A percentile compares a stretch with the other conserved stretches of the same genome.
phyloP scores from a whole-genome alignment of 2,888 invertebrate genomes.

The Leptinotarsa rubiginosa region DNA sequence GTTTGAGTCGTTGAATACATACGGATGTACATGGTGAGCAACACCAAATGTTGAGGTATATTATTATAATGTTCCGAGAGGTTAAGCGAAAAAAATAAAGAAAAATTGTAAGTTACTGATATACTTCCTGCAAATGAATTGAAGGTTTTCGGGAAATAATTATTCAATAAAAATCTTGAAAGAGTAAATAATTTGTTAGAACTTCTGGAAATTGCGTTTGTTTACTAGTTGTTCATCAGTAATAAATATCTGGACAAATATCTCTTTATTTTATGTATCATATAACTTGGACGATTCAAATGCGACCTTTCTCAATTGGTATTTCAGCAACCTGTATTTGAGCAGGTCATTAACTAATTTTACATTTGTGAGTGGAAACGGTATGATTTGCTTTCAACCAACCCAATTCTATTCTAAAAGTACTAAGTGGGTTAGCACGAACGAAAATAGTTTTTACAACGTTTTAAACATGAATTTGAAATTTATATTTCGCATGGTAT shows the following conservation, averaged over 20 bases:
- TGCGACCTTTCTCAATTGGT: background rate
- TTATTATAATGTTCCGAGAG: no score
- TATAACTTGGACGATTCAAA: background rate
- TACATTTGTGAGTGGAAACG: slow-evolving; percentile 3
- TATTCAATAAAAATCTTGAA: no score
- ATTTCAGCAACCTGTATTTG: background rate
- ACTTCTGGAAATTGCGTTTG: no score
- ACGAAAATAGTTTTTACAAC: slow-evolving; percentile 14
- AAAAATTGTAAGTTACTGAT: no score
- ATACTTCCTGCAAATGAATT: no score
- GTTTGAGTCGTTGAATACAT: background rate
- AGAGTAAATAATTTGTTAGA: no score
- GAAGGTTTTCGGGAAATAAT: no score
- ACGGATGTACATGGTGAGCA: background rate
- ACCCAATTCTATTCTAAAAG: background rate
- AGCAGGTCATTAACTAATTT: slow-evolving; percentile 12
- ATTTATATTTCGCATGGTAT: background rate
- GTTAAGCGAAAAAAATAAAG: no score
- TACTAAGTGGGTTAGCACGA: slow-evolving; percentile 18
- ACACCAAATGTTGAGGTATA: background rate
- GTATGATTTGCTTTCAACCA: slow-evolving; percentile 12
- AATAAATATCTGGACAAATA: background rate
- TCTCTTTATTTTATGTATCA: background rate
- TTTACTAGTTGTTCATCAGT: no score
- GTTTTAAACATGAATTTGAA: slow-evolving; percentile 3